Evolutionary conservation across 2,888 invertebrate genomes (phyloP).

Genomic region (Pyralis farinalis): DNA sequence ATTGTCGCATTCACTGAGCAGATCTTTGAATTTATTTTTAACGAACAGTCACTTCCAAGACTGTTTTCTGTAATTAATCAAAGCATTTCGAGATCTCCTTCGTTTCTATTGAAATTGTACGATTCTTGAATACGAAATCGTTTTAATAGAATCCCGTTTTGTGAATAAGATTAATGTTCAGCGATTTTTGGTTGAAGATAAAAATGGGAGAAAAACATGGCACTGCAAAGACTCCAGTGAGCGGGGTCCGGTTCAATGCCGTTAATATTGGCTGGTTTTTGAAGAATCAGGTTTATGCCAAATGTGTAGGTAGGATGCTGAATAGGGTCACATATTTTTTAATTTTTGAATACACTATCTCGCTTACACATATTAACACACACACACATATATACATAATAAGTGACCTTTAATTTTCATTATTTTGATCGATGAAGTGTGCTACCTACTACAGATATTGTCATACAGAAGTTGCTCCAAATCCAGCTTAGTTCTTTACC

Average conservation of each 20-base stretch:
- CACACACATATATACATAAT: too few relatives aligned
- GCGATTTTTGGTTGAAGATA: constrained; percentile 33
- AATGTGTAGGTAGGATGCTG: too few relatives aligned
- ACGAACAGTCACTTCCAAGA: constrained; percentile 39
- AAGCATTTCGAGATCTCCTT: constrained; percentile 35
- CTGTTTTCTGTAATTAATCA: constrained; percentile 47
- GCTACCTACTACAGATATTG: too few relatives aligned
- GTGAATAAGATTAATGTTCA: constrained; percentile 34
- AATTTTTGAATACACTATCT: too few relatives aligned
- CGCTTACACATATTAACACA: too few relatives aligned
- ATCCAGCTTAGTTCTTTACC: too few relatives aligned
- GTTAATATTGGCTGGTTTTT: constrained; percentile 1
- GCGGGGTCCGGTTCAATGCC: not conserved
- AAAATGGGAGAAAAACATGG: constrained; percentile 22
- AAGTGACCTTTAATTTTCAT: too few relatives aligned
- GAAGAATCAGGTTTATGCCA: constrained; percentile 1
- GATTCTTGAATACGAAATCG: constrained; percentile 57
- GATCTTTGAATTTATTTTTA: constrained; percentile 29
- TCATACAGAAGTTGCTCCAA: too few relatives aligned
- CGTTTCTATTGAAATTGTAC: constrained; percentile 52
- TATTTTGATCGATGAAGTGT: too few relatives aligned
- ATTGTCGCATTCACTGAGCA: constrained; percentile 1
- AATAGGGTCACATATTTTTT: too few relatives aligned
- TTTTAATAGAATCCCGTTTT: constrained; percentile 49
- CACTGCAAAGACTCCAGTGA: not conserved